Evolutionary conservation across 2,113 vertebrate genomes (phyloP), one percentile per base, ranked within the genome.

Genomic region (Siniperca knerii): DNA sequence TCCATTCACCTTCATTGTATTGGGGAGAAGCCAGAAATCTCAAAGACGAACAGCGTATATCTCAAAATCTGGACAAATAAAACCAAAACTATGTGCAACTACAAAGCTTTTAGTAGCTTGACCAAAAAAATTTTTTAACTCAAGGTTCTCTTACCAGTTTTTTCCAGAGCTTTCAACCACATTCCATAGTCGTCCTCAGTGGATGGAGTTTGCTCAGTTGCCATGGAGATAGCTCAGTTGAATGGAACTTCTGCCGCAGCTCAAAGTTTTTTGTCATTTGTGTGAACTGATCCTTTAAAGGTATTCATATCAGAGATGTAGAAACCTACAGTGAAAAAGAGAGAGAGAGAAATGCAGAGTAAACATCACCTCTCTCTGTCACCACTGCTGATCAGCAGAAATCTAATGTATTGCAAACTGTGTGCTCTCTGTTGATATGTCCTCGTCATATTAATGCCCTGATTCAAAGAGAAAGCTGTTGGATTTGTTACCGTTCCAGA

Each of bases 381-480:
- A 55, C 21, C 44, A 1, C 29, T 73, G 66, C 79, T 80, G 61
- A 80, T 74, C 74, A 78, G 52, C 62, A 52, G 58, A 65, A 75
- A 89, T 70, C 5, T 60, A 70, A 87, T 74, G 44, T 77, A 52
- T 20, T 29, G 29, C 1, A 8, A 40, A 64, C 37, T 25, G 35
- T 54, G 69, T 8, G 1, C 13, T 77, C 58, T 55, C 48, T 2
- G 68, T 13, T 33, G 52, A 67, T 42, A 64, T 50, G 40, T 78
- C 60, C 46, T 57, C 50, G 9, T 75, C 79, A 67, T 73, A 86
- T 86, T 67, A 29, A 65, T 50, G 79, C 25, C 62, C 62, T 25
- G 78, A 87, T 83, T 64, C 42, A 68, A 73, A 60, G 35, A 50
- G 74, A 85, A 69, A 68, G 75, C 86, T 54, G 72, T 29, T 82